Percentiles rank a stretch among this genome's conserved stretches.
Conservation (phyloP, 1,140 invertebrate species). For the Pseudoatta argentina region DNA sequence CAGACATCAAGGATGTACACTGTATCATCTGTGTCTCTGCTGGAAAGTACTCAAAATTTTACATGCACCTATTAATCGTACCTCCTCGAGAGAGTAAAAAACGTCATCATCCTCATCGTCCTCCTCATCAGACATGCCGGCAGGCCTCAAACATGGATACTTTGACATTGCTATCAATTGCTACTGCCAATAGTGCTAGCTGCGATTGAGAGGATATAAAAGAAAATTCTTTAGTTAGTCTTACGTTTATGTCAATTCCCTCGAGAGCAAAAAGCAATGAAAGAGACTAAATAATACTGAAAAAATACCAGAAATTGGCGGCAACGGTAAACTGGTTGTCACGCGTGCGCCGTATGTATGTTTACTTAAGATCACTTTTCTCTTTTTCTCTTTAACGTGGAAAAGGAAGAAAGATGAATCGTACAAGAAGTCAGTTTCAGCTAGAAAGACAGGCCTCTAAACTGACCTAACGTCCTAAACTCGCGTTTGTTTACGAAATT, state of each 20-base stretch:
- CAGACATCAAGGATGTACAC: too few species aligned
- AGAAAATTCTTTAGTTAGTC: not conserved
- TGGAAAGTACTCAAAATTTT: not conserved
- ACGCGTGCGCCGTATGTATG: not conserved
- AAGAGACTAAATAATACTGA: too few species aligned
- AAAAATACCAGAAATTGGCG: not conserved
- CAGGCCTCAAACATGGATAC: constrained; percentile 45
- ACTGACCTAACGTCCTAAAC: not conserved
- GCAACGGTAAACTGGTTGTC: not conserved
- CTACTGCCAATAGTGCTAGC: too few species aligned
- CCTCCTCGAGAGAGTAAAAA: constrained; percentile 52
- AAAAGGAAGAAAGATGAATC: too few species aligned
- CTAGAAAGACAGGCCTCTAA: too few species aligned
- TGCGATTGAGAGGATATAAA: not conserved
- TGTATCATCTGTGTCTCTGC: too few species aligned
- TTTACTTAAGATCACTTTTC: not conserved
- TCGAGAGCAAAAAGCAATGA: not conserved
- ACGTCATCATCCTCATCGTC: constrained; percentile 49
- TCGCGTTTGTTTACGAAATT: constrained; percentile 2
- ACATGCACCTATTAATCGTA: not conserved
- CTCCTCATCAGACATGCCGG: constrained; percentile 68
- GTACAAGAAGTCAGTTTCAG: too few species aligned
- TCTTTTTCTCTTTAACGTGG: too few species aligned
- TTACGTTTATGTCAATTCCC: not conserved
- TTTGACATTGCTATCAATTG: not conserved